Evolutionary conservation across 2,888 invertebrate genomes (phyloP).

Genomic region (Lasioglossum zephyrum): DNA sequence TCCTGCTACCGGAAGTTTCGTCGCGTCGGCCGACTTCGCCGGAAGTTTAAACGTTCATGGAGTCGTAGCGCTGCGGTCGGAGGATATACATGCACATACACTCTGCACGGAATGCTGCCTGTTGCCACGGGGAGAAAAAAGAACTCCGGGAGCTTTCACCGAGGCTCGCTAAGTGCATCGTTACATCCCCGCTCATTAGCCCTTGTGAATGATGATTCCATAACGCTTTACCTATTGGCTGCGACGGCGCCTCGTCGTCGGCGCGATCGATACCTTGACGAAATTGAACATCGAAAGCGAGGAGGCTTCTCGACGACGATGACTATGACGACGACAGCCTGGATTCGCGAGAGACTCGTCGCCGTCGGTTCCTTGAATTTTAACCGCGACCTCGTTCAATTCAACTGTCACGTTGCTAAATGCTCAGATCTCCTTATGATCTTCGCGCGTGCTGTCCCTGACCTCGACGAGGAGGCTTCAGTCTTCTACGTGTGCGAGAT

Average conservation of each 20-base stretch:
- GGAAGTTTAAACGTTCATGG: constrained; percentile 54
- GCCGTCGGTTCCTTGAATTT: neutral
- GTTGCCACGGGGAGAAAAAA: constrained; percentile 19
- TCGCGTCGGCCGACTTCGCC: constrained; percentile 26
- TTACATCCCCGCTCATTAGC: constrained; percentile 63
- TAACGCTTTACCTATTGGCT: constrained; percentile 32
- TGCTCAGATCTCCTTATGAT: neutral
- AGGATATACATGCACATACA: neutral
- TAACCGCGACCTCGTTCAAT: neutral
- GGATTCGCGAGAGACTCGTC: neutral
- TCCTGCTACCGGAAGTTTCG: neutral
- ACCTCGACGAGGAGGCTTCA: neutral
- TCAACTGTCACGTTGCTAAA: neutral
- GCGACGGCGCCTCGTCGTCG: neutral
- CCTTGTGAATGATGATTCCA: constrained; percentile 51
- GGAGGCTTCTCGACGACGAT: neutral
- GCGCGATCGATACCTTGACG: constrained; percentile 31
- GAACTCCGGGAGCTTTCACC: constrained; percentile 38
- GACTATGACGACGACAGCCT: neutral
- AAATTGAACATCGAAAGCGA: constrained; percentile 27
- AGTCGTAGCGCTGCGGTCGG: constrained; percentile 20
- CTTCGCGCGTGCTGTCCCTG: neutral
- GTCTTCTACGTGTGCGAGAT: neutral
- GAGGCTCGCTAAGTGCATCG: constrained; percentile 59
- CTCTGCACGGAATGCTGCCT: constrained; percentile 31